These are phyloP conservation scores for Drosophila infuscata DNA, from an alignment of 2,888 invertebrate genomes.

Conservation along the genomic window DNA sequence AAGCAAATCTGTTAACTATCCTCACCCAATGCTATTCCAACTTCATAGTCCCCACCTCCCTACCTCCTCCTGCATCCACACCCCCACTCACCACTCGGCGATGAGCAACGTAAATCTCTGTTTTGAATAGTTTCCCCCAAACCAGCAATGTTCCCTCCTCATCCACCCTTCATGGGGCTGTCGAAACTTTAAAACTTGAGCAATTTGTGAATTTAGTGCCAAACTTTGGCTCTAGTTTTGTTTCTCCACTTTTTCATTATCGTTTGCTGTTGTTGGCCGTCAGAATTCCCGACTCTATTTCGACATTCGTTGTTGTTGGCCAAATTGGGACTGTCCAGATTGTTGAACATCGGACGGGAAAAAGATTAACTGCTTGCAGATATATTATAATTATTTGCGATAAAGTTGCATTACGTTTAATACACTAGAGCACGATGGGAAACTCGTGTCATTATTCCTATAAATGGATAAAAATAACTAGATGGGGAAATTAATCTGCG, in stretches of 20 bases:
- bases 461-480: not conserved
- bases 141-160: slow-evolving; percentile 17
- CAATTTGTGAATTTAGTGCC: slow-evolving; percentile 79
- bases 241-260: slow-evolving; percentile 72
- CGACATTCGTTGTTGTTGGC: slow-evolving; percentile 27
- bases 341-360: slow-evolving; percentile 37
- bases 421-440: not conserved
- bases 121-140: slow-evolving; percentile 71
- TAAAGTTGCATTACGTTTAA: not conserved
- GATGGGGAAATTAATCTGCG: not conserved
- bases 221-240: slow-evolving; percentile 71
- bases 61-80: not conserved
- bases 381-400: slow-evolving; percentile 51
- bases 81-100: not conserved
- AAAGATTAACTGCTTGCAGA: slow-evolving; percentile 64
- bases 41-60: not conserved
- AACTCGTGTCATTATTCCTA: slow-evolving; percentile 2
- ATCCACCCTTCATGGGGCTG: slow-evolving; percentile 41
- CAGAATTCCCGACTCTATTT: slow-evolving; percentile 9
- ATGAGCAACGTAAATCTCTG: slow-evolving; percentile 64
- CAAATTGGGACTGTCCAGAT: slow-evolving; percentile 58
- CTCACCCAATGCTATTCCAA: slow-evolving; percentile 34
- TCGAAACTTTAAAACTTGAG: slow-evolving; percentile 77
- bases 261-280: slow-evolving; percentile 43
- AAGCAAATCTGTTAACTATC: slow-evolving; percentile 67